A percentile compares a stretch with the other conserved stretches of the same genome.
Evolutionary conservation across 53 echinoderm and acorn worm genomes (phyloP).

Genomic region (Astropecten irregularis): DNA sequence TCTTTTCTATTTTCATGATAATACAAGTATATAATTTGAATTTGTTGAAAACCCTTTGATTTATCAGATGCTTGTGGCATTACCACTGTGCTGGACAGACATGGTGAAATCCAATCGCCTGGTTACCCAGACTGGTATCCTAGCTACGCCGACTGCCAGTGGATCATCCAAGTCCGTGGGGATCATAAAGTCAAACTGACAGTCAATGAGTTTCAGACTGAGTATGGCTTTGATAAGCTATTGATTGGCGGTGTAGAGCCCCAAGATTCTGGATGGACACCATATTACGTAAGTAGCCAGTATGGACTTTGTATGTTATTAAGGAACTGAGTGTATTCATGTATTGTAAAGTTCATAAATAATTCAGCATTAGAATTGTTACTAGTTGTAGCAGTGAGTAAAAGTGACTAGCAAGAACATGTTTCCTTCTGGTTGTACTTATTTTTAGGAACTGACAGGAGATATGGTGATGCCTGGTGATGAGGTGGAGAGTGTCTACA

Average conservation of each 20-base stretch:
- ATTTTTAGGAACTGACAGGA: slow-evolving; percentile 71
- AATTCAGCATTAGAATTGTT: too few species aligned
- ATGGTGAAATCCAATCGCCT: slow-evolving; percentile 75
- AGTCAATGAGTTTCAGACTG: slow-evolving; percentile 66
- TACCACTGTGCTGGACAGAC: slow-evolving; percentile 61
- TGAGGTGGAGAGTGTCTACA: slow-evolving; percentile 64
- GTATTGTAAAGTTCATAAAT: too few species aligned
- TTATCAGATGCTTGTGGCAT: slow-evolving; percentile 69
- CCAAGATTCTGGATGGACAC: slow-evolving; percentile 62
- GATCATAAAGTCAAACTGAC: slow-evolving; percentile 70
- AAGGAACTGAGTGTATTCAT: too few species aligned
- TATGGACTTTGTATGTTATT: too few species aligned
- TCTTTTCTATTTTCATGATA: too few species aligned
- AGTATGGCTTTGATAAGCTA: slow-evolving; percentile 73
- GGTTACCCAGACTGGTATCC: slow-evolving; percentile 69
- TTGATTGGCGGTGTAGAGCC: slow-evolving; percentile 70
- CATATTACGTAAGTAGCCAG: slow-evolving; percentile 64
- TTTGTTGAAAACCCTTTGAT: too few species aligned
- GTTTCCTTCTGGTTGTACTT: too few species aligned
- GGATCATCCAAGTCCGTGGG: slow-evolving; percentile 80
- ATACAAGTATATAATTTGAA: too few species aligned
- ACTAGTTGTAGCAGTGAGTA: too few species aligned
- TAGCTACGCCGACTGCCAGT: slow-evolving; percentile 84
- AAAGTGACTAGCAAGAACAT: too few species aligned
- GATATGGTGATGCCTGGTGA: slow-evolving; percentile 37